Conservation (phyloP, 2,113 vertebrate species). For the Triplophysa siluroides region DNA sequence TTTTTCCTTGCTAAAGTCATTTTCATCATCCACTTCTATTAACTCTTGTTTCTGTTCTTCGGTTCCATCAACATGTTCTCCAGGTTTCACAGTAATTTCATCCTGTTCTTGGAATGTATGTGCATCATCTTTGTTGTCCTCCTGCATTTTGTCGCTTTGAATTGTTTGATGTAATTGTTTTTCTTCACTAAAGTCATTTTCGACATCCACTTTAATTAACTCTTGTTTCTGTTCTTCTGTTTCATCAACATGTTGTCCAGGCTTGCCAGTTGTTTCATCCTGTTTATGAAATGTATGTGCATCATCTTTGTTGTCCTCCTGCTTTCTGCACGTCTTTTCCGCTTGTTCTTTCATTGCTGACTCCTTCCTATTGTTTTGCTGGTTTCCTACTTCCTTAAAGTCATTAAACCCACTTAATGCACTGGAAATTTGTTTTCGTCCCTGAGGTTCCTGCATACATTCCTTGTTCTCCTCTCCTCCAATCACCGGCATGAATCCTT, state of each 20-base stretch:
- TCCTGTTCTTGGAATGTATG: slow-evolving; percentile 11
- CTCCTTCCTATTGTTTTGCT: background rate
- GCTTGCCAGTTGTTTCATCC: slow-evolving; percentile 45
- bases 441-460: slow-evolving; percentile 1
- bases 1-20: slow-evolving; percentile 24
- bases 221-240: slow-evolving; percentile 35
- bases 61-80: slow-evolving; percentile 47
- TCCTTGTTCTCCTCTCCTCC: background rate
- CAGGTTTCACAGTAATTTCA: slow-evolving; percentile 43
- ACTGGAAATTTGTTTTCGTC: background rate
- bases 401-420: background rate
- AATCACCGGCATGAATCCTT: slow-evolving; percentile 8
- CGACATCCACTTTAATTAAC: slow-evolving; percentile 44
- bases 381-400: slow-evolving; percentile 27
- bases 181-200: slow-evolving; percentile 36
- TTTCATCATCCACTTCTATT: slow-evolving; percentile 47
- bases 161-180: slow-evolving; percentile 29
- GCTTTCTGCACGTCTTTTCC: background rate
- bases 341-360: background rate
- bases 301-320: background rate
- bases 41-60: slow-evolving; percentile 31
- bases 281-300: background rate
- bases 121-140: background rate
- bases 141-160: slow-evolving; percentile 35
- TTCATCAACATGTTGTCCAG: slow-evolving; percentile 47